Conservation (phyloP, 2,888 invertebrate genomes). For the Drosophila emarginata region DNA sequence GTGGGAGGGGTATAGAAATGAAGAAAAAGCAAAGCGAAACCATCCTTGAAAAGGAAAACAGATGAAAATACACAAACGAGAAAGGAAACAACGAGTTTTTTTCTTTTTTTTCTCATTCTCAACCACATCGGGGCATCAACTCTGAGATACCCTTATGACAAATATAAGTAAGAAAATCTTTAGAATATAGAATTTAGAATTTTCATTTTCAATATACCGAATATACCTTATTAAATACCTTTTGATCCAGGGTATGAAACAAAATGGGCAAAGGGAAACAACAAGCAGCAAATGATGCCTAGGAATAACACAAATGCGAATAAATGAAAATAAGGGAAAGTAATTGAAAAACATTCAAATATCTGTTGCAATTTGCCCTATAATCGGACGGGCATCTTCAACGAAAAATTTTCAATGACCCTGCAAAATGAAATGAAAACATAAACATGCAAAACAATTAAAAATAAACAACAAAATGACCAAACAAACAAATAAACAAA, state of each 20-base stretch:
- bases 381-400: slow-evolving; percentile 16
- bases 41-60: slow-evolving; percentile 59
- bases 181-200: too few species aligned
- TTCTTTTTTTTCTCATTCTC: background rate
- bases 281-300: slow-evolving; percentile 31
- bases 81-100: slow-evolving; percentile 57
- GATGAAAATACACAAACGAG: background rate
- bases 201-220: too few species aligned
- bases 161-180: too few species aligned
- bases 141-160: background rate
- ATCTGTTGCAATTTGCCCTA: slow-evolving; percentile 38
- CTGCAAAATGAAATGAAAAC: slow-evolving; percentile 63
- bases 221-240: background rate
- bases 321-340: slow-evolving; percentile 36
- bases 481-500: slow-evolving; percentile 19
- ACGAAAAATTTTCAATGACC: slow-evolving; percentile 16
- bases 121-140: slow-evolving; percentile 24
- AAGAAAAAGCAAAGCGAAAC: slow-evolving; percentile 58
- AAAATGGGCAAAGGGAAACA: slow-evolving; percentile 18
- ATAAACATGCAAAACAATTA: slow-evolving; percentile 48
- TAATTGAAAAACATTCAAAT: slow-evolving; percentile 77
- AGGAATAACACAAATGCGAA: slow-evolving; percentile 32
- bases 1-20: slow-evolving; percentile 11
- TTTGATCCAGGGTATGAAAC: background rate
- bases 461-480: slow-evolving; percentile 49